Base-by-base conservation (phyloP, 37 sponge, comb jelly and placozoan species). In the Petrosia ficiformis region DNA sequence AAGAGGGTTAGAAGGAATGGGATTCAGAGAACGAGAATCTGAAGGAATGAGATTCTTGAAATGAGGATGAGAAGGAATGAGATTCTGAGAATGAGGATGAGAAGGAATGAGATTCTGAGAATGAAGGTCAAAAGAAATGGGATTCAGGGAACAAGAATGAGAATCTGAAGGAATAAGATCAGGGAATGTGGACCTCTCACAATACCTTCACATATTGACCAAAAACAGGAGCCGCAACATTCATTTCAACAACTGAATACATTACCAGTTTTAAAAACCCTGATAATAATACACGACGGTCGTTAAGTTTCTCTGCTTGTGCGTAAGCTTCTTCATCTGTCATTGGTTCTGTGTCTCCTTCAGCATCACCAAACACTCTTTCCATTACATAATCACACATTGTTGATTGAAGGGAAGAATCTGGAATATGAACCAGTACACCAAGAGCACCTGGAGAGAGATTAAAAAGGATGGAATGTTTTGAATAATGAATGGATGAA, bases 211-310 rank as follows among this genome's bases (percentile, higher is more conserved):
- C 76, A 68, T 91, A 95, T 65, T 91, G 86, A 16, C 73, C 90
- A 71, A 90, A 91, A 19, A 95, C 70, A 8, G 96, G 90, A 52
- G 90, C 93, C 19, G 87, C 87, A 40, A 81, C 63, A 25, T 60
- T 79, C 58, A 81, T 71, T 35, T 95, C 96, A 16, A 95, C 48
- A 30, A 84, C 76, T 32, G 60, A 32, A 56, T 79, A 95, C 73
- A 91, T 82, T 43, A 80, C 79, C 39, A 95, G 79, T 71, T 86
- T 95, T 44, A 91, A 79, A 72, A 89, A 95, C 34, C 83, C 89
- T 10, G 93, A 86, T 24, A 95, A 81, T 40, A 86, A 75, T 2
- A 81, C 75, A 22, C 96, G 68, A 14, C 92, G 65, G 57, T 91
- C 93, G 48, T 88, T 82, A 56, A 95, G 81, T 22, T 67, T 67